These are phyloP conservation scores for Penaeus indicus DNA, from an alignment of 1,140 invertebrate genomes.

Conservation along the genomic window DNA sequence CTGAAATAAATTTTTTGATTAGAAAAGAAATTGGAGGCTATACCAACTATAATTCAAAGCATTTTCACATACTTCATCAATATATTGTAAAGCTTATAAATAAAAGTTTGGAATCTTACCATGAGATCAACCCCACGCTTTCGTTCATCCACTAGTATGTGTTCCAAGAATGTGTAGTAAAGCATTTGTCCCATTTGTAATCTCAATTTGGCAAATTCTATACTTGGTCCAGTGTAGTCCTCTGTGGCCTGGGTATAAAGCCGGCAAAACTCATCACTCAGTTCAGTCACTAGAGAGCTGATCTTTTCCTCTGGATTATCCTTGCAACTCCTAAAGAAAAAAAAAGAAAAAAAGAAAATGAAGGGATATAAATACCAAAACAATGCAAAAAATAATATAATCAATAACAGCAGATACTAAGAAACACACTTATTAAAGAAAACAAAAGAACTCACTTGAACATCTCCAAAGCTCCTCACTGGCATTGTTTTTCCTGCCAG, in stretches of 20 bases:
- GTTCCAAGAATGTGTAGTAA: slow-evolving; percentile 90
- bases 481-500: slow-evolving; percentile 79
- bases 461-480: slow-evolving; percentile 77
- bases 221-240: slow-evolving; percentile 70
- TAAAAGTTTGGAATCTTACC: slow-evolving; percentile 70
- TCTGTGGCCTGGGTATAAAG: slow-evolving; percentile 60
- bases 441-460: slow-evolving; percentile 74
- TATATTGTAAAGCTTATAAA: background rate
- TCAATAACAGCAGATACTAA: too few species aligned
- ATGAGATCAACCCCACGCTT: slow-evolving; percentile 78
- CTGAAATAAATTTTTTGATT: slow-evolving; percentile 44
- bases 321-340: slow-evolving; percentile 51
- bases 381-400: too few species aligned
- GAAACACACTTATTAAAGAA: too few species aligned
- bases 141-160: slow-evolving; percentile 85
- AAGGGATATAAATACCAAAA: too few species aligned
- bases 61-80: background rate
- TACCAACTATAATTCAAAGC: too few species aligned
- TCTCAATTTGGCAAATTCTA: slow-evolving; percentile 80
- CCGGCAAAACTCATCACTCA: slow-evolving; percentile 78
- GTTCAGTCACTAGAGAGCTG: slow-evolving; percentile 70
- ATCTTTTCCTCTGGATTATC: slow-evolving; percentile 58
- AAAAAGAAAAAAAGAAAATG: background rate
- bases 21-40: too few species aligned
- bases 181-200: slow-evolving; percentile 84